phyloP scores from a whole-genome alignment of 2,113 vertebrate genomes.

The Epinephelus moara region DNA sequence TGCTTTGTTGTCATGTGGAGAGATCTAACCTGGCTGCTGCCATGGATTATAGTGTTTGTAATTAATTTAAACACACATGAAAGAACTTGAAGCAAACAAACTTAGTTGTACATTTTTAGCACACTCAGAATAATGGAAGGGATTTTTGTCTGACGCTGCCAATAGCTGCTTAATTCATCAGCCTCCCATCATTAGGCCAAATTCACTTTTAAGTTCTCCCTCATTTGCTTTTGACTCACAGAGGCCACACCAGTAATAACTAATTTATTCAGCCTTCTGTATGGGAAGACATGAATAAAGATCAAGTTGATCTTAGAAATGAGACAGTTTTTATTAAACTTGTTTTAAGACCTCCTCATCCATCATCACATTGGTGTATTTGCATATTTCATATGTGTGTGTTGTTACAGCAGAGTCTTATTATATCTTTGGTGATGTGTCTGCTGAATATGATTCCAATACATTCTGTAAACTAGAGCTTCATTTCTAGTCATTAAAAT shows the following conservation, averaged over 20 bases:
- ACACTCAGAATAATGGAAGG: background rate
- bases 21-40: background rate
- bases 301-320: constrained; percentile 41
- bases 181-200: background rate
- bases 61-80: constrained; percentile 18
- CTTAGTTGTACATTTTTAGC: background rate
- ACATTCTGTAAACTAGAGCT: background rate
- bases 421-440: constrained; percentile 16
- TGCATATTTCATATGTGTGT: constrained; percentile 37
- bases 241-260: constrained; percentile 31
- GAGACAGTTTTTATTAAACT: constrained; percentile 18
- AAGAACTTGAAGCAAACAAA: constrained; percentile 6
- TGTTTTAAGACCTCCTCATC: constrained; percentile 20
- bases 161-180: constrained; percentile 40
- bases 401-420: constrained; percentile 12
- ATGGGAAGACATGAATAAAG: constrained; percentile 44
- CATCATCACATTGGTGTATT: constrained; percentile 7
- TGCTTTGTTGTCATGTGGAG: constrained; percentile 7
- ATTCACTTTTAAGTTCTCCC: constrained; percentile 34
- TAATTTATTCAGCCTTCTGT: constrained; percentile 40
- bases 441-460: background rate
- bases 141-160: constrained; percentile 13
- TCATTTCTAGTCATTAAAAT: constrained; percentile 6
- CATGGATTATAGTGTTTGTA: background rate
- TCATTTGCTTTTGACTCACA: constrained; percentile 17